These are phyloP conservation scores for Notothenia coriiceps DNA, from an alignment of 2,113 vertebrate species.

Conservation along the genomic window DNA sequence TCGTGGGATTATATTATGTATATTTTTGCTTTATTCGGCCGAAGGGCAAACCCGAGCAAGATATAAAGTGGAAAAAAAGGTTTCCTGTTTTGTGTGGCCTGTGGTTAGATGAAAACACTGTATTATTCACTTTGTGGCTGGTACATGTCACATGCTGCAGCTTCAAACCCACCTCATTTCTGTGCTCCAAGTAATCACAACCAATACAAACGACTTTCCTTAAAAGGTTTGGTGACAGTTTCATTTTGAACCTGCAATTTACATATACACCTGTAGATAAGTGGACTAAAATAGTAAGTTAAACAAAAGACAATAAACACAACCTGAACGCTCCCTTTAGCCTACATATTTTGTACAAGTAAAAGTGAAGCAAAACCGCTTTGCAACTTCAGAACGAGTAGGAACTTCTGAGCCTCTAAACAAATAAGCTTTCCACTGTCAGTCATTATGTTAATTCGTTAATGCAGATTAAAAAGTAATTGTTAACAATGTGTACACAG, in stretches of 20 bases:
- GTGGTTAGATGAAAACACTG: neutral
- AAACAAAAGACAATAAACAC: neutral
- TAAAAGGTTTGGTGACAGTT: neutral
- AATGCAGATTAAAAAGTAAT: slow-evolving; percentile 86
- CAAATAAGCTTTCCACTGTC: slow-evolving; percentile 81
- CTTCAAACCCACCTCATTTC: neutral
- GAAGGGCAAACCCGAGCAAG: too few species aligned
- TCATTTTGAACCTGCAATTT: neutral
- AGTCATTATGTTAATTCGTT: slow-evolving; percentile 84
- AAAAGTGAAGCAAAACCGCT: slow-evolving; percentile 41
- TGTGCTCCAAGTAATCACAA: neutral
- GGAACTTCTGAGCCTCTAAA: slow-evolving; percentile 78
- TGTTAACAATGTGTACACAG: slow-evolving; percentile 82
- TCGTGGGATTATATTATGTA: too few species aligned
- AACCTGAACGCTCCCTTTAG: slow-evolving; percentile 21
- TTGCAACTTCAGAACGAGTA: slow-evolving; percentile 63
- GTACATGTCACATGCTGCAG: neutral
- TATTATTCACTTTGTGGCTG: neutral
- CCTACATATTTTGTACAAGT: neutral
- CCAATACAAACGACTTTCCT: neutral
- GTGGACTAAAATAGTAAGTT: neutral
- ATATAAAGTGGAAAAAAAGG: neutral
- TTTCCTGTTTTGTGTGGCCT: neutral
- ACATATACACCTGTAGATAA: neutral
- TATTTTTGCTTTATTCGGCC: too few species aligned